A percentile compares a stretch with the other conserved stretches of the same genome.
These are phyloP conservation scores for Danio choprae DNA, from an alignment of 2,797 vertebrate species.

Conservation along the genomic window DNA sequence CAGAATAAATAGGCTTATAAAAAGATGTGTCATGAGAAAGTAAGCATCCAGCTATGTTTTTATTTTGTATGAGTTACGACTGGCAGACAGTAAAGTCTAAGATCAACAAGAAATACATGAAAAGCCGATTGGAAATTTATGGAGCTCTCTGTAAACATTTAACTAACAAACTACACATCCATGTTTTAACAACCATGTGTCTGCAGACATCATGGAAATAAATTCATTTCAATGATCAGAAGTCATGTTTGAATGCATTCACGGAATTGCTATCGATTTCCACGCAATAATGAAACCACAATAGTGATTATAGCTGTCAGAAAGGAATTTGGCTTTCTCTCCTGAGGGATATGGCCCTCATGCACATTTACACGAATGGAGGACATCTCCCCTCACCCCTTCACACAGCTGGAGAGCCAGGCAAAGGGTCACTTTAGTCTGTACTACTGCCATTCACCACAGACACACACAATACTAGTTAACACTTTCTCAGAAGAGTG, in stretches of 20 bases:
- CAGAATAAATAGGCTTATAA: background rate
- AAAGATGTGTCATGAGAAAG: background rate
- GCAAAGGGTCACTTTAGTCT: slow-evolving; percentile 36
- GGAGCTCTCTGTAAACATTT: slow-evolving; percentile 6
- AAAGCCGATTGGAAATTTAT: background rate
- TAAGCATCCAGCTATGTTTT: slow-evolving; percentile 4
- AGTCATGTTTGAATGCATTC: background rate
- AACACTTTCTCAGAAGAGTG: background rate
- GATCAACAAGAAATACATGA: background rate
- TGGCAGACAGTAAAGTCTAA: background rate
- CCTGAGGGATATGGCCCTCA: slow-evolving; percentile 34
- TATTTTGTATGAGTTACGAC: slow-evolving; percentile 3
- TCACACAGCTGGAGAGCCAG: slow-evolving; percentile 51
- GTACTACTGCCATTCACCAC: slow-evolving; percentile 20
- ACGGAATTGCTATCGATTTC: background rate
- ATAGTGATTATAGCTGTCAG: slow-evolving; percentile 20
- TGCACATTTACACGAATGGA: slow-evolving; percentile 42
- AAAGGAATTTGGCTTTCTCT: slow-evolving; percentile 31
- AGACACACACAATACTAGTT: background rate
- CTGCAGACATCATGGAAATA: background rate
- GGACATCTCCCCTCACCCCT: slow-evolving; percentile 36
- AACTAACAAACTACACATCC: background rate
- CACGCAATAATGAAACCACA: background rate
- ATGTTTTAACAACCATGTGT: background rate
- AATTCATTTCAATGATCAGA: background rate